Evolutionary conservation across 2,113 vertebrate genomes (phyloP), one percentile per base, ranked within the genome.

Genomic region (Antennarius striatus): DNA sequence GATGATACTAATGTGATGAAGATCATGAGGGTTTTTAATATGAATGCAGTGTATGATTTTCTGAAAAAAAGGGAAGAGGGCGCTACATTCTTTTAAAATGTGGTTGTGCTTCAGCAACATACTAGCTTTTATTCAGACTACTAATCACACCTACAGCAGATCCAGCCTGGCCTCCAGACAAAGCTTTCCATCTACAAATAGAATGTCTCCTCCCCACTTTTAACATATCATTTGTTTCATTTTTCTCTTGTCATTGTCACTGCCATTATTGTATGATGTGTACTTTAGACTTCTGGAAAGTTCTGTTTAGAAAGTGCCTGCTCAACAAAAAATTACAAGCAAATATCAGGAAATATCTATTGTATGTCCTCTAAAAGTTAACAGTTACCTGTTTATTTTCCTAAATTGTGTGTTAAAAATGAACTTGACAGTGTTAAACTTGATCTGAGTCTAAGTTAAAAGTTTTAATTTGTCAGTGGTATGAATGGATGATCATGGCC

Each of bases 261-360:
- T 89, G 86, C 86, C 88, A 87, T 89, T 80, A 63, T 71, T 78
- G 63, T 75, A 81, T 45, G 11, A 88, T 57, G 60, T 83, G 81
- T 86, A 81, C 65, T 79, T 77, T 75, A 71, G 78, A 80, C 75
- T 83, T 82, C 78, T 90, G 84, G 86, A 85, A 86, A 88, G 85
- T 78, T 91, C 81, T 87, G 87, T 88, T 86, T 86, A 91, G 90
- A 89, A 91, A 91, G 90, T 91, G 89, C 90, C 90, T 91, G 86
- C 83, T 87, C 83, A 84, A 87, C 80, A 76, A 66, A 88, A 89
- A 90, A 86, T 74, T 83, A 79, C 82, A 86, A 85, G 81, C 80
- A 66, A 78, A 87, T 88, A 86, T 90, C 88, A 90, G 84, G 89
- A 91, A 89, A 80, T 84, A 75, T 76, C 85, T 86, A 79, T 64